Evolutionary conservation across 2,797 vertebrate genomes (phyloP).

Genomic region (Dendrocincla tyrannina): DNA sequence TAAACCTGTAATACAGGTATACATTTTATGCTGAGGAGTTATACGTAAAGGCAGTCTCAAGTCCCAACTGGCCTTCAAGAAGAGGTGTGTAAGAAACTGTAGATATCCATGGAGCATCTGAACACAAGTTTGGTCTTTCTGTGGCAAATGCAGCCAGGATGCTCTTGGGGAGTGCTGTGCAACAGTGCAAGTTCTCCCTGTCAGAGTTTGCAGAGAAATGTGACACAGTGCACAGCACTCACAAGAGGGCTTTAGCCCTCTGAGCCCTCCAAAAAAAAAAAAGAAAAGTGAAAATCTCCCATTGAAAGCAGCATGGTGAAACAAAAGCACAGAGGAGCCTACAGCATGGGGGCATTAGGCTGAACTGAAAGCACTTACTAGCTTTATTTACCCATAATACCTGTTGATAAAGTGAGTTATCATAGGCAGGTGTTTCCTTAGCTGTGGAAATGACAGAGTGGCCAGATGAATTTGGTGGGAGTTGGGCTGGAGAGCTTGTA

Average conservation of each 20-base stretch:
- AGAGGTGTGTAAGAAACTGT: background rate
- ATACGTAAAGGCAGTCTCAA: background rate
- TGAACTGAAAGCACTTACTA: constrained; percentile 39
- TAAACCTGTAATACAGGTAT: background rate
- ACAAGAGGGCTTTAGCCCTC: background rate
- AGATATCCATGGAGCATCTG: background rate
- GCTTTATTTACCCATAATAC: constrained; percentile 55
- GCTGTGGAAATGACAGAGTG: background rate
- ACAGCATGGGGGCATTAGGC: constrained; percentile 51
- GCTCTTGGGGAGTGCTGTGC: background rate
- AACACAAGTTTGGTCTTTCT: background rate
- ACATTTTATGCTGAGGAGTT: background rate
- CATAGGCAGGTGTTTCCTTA: background rate
- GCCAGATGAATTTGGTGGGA: background rate
- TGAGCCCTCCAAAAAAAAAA: background rate
- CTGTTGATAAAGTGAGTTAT: constrained; percentile 12
- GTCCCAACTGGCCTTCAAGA: background rate
- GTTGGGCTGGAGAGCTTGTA: background rate
- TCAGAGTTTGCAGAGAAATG: constrained; percentile 18
- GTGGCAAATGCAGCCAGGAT: background rate
- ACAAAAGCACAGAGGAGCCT: constrained; percentile 14
- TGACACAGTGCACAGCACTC: background rate
- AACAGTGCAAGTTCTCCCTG: background rate
- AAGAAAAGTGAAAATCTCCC: background rate
- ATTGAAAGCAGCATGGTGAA: constrained; percentile 52